Conservation (phyloP, 92 coral and sea anemone species). For the Desmophyllum pertusum region DNA sequence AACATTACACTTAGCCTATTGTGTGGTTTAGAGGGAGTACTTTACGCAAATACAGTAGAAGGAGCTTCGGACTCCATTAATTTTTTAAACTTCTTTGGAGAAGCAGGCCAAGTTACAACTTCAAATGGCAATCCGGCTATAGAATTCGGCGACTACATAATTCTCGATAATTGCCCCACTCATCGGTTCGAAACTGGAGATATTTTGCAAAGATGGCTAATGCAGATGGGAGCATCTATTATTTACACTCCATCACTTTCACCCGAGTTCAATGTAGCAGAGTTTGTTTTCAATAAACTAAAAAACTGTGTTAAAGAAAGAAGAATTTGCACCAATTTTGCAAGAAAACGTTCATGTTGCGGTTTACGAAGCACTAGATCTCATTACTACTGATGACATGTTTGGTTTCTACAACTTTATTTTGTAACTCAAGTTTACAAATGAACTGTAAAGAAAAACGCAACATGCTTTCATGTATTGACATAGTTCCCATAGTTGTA, state of each 20-base stretch:
- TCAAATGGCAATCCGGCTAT: slow-evolving; percentile 56
- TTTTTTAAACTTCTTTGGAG: slow-evolving; percentile 59
- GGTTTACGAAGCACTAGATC: slow-evolving; percentile 35
- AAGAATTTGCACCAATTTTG: slow-evolving; percentile 40
- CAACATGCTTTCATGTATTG: too few species aligned
- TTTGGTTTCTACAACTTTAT: slow-evolving; percentile 50
- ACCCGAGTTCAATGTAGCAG: too few species aligned
- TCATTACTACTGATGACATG: slow-evolving; percentile 59
- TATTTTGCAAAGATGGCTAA: slow-evolving; percentile 56
- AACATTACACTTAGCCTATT: slow-evolving; percentile 55
- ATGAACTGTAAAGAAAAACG: too few species aligned
- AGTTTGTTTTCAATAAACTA: slow-evolving; percentile 66
- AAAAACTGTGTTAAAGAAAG: slow-evolving; percentile 52
- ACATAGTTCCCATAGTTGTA: neutral
- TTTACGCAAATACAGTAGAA: slow-evolving; percentile 59
- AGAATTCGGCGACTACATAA: slow-evolving; percentile 60
- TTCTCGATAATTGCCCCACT: slow-evolving; percentile 59
- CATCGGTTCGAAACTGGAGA: slow-evolving; percentile 55
- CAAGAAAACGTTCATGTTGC: slow-evolving; percentile 52
- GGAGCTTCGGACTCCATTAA: slow-evolving; percentile 42
- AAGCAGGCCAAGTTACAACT: slow-evolving; percentile 59
- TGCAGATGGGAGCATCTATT: slow-evolving; percentile 55
- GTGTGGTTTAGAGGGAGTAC: slow-evolving; percentile 68
- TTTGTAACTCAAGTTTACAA: slow-evolving; percentile 33
- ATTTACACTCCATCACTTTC: too few species aligned